A percentile compares a stretch with the other conserved stretches of the same genome.
These are phyloP conservation scores for Scomberomorus guttatus DNA, from an alignment of 2,797 vertebrate genomes.

Conservation along the genomic window DNA sequence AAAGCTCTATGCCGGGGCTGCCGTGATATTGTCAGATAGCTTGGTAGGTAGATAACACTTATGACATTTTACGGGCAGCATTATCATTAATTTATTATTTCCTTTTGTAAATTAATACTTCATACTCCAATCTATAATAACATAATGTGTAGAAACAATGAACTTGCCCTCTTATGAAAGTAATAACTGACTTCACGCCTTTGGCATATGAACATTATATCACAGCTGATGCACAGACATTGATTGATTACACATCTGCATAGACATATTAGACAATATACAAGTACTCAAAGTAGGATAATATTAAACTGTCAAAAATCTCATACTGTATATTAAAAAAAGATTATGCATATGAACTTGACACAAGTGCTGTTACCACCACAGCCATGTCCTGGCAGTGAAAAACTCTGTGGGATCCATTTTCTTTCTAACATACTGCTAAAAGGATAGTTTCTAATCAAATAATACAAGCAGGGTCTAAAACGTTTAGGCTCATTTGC, in stretches of 20 bases:
- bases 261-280: neutral
- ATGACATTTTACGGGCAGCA: neutral
- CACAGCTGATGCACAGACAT: slow-evolving; percentile 1
- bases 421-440: neutral
- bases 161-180: slow-evolving; percentile 20
- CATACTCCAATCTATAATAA: too few relatives aligned
- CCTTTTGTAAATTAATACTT: too few relatives aligned
- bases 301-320: too few relatives aligned
- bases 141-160: neutral
- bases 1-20: neutral
- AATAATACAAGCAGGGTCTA: neutral
- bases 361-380: neutral
- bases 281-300: neutral
- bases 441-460: neutral
- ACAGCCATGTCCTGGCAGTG: neutral
- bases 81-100: neutral
- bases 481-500: too few relatives aligned
- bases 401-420: neutral
- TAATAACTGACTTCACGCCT: neutral
- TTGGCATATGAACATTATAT: neutral
- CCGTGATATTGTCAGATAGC: neutral
- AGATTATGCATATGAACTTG: neutral
- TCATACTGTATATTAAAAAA: too few relatives aligned
- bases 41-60: neutral
- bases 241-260: neutral